Evolutionary conservation across 1,140 invertebrate species (phyloP).

Genomic region (Zaprionus nigranus): DNA sequence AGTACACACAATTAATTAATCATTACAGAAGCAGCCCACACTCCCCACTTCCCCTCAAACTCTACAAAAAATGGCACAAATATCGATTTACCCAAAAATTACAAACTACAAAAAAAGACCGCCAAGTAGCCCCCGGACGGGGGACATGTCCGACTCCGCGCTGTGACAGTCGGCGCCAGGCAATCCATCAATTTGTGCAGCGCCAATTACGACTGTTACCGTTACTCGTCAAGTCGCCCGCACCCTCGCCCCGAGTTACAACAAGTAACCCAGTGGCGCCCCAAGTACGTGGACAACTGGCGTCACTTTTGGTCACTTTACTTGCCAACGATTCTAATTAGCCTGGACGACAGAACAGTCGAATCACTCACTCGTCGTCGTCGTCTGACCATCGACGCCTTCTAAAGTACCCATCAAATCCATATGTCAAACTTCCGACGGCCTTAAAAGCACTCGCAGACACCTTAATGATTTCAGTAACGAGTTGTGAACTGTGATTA

Average conservation of each 20-base stretch:
- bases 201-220: conserved; percentile 75
- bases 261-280: conserved; percentile 28
- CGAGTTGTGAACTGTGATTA: conserved; percentile 12
- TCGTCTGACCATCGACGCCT: conserved; percentile 45
- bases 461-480: conserved; percentile 16
- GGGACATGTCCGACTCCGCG: conserved; percentile 25
- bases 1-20: conserved; percentile 67
- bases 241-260: conserved; percentile 7
- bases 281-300: conserved; percentile 24
- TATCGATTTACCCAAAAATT: conserved; percentile 67
- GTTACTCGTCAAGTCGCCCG: conserved; percentile 71
- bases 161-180: conserved; percentile 74
- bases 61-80: conserved; percentile 73
- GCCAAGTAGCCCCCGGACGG: conserved; percentile 38
- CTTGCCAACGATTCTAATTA: conserved; percentile 41
- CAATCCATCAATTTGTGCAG: conserved; percentile 77
- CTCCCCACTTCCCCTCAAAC: not conserved
- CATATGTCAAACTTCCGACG: conserved; percentile 40
- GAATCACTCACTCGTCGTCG: conserved; percentile 12
- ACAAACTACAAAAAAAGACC: conserved; percentile 61
- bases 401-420: conserved; percentile 37
- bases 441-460: conserved; percentile 26
- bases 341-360: conserved; percentile 41
- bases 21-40: conserved; percentile 52
- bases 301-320: conserved; percentile 42